These are phyloP conservation scores for Agriopis leucophaearia DNA, from an alignment of 2,888 invertebrate genomes.

Conservation along the genomic window DNA sequence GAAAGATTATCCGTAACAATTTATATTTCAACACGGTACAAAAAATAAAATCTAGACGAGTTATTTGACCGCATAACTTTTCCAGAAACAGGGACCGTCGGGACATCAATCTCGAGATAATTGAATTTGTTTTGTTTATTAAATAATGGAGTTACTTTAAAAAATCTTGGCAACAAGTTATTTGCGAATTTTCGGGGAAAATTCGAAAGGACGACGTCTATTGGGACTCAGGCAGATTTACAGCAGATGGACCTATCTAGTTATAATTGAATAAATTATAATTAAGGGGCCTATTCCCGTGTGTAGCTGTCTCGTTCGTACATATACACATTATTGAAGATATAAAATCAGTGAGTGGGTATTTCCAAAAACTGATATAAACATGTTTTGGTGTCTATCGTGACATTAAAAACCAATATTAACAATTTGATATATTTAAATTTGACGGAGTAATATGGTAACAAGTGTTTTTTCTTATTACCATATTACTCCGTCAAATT, in stretches of 20 bases:
- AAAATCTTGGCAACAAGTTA: slow-evolving; percentile 23
- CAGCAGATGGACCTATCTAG: not conserved
- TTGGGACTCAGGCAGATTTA: not conserved
- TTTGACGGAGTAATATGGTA: no score
- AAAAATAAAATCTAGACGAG: slow-evolving; percentile 4
- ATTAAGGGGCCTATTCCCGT: no score
- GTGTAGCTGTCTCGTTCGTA: no score
- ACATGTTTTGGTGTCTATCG: no score
- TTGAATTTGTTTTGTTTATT: slow-evolving; percentile 30
- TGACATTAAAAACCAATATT: no score
- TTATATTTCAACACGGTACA: not conserved
- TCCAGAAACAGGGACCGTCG: slow-evolving; percentile 3
- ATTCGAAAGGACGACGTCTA: slow-evolving; percentile 2
- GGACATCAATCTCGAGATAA: slow-evolving; percentile 24
- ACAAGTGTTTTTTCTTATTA: no score
- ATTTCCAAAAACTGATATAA: no score
- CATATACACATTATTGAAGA: no score
- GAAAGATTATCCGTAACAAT: not conserved
- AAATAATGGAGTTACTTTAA: slow-evolving; percentile 26
- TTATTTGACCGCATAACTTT: slow-evolving; percentile 5
- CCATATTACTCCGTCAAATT: no score
- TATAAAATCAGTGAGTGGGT: no score
- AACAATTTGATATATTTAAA: no score
- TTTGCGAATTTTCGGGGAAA: slow-evolving; percentile 17
- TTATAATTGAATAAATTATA: not conserved